Evolutionary conservation across 2,888 invertebrate species (phyloP).

Genomic region (Campoplex capitator): DNA sequence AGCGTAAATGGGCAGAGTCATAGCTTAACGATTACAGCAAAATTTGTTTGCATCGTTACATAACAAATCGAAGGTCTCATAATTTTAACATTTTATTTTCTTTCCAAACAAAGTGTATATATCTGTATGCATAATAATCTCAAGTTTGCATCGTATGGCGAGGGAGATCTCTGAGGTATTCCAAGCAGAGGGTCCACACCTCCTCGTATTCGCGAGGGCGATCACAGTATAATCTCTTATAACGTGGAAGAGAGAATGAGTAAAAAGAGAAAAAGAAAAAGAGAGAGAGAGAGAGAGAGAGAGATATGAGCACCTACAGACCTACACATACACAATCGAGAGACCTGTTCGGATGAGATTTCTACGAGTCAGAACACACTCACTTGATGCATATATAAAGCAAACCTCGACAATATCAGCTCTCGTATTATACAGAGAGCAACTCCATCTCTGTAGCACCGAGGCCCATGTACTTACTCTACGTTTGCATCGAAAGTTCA

Average conservation of each 20-base stretch:
- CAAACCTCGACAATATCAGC: slow-evolving; percentile 40
- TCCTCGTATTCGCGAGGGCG: slow-evolving; percentile 63
- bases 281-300: slow-evolving; percentile 32
- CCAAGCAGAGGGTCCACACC: slow-evolving; percentile 73
- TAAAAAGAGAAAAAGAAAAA: slow-evolving; percentile 8
- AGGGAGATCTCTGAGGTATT: slow-evolving; percentile 75
- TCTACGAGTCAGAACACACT: slow-evolving; percentile 48
- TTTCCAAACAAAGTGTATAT: not conserved
- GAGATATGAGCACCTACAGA: slow-evolving; percentile 73
- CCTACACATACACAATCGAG: slow-evolving; percentile 75
- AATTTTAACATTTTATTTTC: slow-evolving; percentile 9
- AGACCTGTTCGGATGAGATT: slow-evolving; percentile 57
- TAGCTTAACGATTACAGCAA: slow-evolving; percentile 30
- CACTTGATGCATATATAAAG: slow-evolving; percentile 29
- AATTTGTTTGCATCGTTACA: slow-evolving; percentile 47
- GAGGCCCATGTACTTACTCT: slow-evolving; percentile 60
- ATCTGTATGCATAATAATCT: slow-evolving; percentile 16
- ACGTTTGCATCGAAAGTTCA: slow-evolving; percentile 79
- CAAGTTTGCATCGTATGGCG: slow-evolving; percentile 29
- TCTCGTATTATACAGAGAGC: slow-evolving; percentile 13
- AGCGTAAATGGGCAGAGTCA: slow-evolving; percentile 14
- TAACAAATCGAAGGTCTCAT: slow-evolving; percentile 39
- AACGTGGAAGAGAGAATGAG: slow-evolving; percentile 31
- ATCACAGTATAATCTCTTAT: slow-evolving; percentile 39
- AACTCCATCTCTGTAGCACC: slow-evolving; percentile 42